Conservation (phyloP, 23 tunicate species). For the Styela clava region DNA sequence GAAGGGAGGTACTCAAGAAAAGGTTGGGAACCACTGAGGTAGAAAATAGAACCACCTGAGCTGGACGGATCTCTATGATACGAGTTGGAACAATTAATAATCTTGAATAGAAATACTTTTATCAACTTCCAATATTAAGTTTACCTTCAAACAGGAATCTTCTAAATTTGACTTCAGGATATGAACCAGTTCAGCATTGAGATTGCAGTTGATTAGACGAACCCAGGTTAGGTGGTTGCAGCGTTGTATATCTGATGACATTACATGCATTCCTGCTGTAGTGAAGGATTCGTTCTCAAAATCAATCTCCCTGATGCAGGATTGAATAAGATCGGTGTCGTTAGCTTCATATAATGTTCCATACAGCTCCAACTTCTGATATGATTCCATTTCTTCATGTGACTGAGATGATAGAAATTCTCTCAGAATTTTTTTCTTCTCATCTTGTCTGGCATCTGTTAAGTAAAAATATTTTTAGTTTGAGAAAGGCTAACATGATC, state of each 20-base stretch:
- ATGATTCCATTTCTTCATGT: background rate
- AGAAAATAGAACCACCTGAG: too few relatives aligned
- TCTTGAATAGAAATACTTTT: background rate
- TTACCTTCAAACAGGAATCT: constrained; percentile 4
- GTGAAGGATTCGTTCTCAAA: background rate
- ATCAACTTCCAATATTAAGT: background rate
- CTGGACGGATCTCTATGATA: background rate
- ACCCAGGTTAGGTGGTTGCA: background rate
- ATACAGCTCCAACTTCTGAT: background rate
- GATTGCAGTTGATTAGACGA: background rate
- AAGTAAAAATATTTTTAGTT: background rate
- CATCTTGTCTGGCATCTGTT: background rate
- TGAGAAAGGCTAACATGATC: too few relatives aligned
- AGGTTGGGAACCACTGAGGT: background rate
- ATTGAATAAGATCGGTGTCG: background rate
- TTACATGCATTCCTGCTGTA: background rate
- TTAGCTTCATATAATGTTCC: constrained; percentile 3
- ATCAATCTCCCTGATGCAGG: background rate
- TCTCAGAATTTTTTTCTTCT: background rate
- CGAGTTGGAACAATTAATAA: background rate
- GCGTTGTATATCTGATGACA: background rate
- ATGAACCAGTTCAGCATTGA: background rate
- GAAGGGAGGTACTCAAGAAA: too few relatives aligned
- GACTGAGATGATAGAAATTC: background rate
- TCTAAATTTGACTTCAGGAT: background rate